Base-by-base conservation (phyloP, 2,113 vertebrate species). In the Ardeotis arabs region DNA sequence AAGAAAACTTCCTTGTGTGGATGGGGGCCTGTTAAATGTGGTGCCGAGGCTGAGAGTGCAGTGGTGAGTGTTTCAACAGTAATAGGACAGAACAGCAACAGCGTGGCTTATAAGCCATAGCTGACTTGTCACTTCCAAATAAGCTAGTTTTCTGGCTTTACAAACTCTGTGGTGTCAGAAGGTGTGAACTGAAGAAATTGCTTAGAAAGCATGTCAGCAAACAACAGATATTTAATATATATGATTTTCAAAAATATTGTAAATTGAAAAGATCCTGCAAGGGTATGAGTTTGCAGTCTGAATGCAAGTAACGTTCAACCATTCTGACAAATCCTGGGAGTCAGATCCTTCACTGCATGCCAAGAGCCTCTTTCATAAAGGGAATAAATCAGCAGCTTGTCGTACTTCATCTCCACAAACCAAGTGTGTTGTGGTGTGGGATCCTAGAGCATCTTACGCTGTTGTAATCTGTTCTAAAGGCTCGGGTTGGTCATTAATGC, bases 391-490 rank as follows among this genome's bases (percentile, higher is more conserved):
- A 82, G 33, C 69, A 84, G 37, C 62, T 72, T 21, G 35, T 11
- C 3, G 1, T 52, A 33, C 28, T 64, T 84, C 58, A 52, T 75
- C 53, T 90, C 53, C 64, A 47, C 67, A 66, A 39, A 39, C 29
- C 39, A 47, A 35, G 9, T 0, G 0, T 60, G 11, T 6, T 82
- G 63, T 58, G 27, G 1, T 68, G 0, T 39, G 49, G 53, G 45
- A 64, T 93, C 29, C n/a, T 55, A 13, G 79, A 66, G 68, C 68
- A 60, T 25, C 15, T 55, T 49, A 4, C 0, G 2, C 49, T 68
- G 35, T 66, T 59, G 47, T 27, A 58, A 2, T 62, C 59, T 70
- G 14, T 67, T 92, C 12, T 73, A 63, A 75, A 64, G 47, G 60
- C 23, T 82, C n/a, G 7, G 5, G 12, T 14, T 80, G 56, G 59